Evolutionary conservation across 2,888 invertebrate species (phyloP).

Genomic region (Cantharis flavilabris): DNA sequence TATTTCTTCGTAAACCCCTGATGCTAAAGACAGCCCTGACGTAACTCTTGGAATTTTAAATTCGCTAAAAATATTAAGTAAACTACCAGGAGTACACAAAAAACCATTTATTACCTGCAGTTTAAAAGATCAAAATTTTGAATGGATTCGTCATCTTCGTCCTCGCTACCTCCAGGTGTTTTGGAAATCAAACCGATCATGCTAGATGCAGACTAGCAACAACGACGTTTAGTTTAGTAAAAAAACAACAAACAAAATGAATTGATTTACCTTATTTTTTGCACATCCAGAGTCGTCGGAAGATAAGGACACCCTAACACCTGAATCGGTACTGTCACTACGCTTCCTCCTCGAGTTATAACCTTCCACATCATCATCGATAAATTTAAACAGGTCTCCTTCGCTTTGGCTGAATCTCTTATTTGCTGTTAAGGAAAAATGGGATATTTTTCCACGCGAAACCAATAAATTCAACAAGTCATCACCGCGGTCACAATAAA

Average conservation of each 20-base stretch:
- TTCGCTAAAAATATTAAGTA: conserved; percentile 11
- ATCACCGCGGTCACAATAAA: conserved; percentile 58
- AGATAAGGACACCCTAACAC: conserved; percentile 49
- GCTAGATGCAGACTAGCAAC: conserved; percentile 17
- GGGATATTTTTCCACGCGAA: conserved; percentile 47
- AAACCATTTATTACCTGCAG: background rate
- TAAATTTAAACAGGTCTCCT: conserved; percentile 53
- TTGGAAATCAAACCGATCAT: conserved; percentile 42
- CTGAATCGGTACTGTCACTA: conserved; percentile 49
- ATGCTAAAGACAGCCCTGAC: conserved; percentile 65
- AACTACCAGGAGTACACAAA: background rate
- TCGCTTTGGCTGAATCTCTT: conserved; percentile 59
- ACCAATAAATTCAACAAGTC: conserved; percentile 56
- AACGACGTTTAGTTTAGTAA: background rate
- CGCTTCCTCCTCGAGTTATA: conserved; percentile 34
- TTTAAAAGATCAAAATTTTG: background rate
- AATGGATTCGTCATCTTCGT: conserved; percentile 27
- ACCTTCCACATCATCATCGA: conserved; percentile 36
- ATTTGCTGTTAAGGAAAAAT: conserved; percentile 25
- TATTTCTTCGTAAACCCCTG: conserved; percentile 74
- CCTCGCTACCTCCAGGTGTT: conserved; percentile 55
- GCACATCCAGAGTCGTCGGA: conserved; percentile 48
- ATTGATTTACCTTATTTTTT: conserved; percentile 12
- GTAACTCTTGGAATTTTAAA: conserved; percentile 54
- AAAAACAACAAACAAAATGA: background rate